Base-by-base conservation (phyloP, 2,797 vertebrate species). In the Clarias fuscus region DNA sequence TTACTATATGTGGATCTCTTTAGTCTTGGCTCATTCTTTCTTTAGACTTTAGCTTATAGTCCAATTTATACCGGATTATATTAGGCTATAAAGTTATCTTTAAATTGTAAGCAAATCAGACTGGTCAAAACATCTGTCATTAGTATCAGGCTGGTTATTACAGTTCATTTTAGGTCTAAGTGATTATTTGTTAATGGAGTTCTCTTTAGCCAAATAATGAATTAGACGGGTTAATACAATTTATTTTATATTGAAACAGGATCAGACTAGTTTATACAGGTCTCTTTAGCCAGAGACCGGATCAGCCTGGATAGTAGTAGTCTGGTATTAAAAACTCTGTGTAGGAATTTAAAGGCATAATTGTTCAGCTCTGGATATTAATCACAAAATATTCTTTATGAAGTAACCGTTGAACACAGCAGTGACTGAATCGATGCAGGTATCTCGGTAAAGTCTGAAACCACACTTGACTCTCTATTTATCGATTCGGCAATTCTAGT, bases 401-500 rank as follows among this genome's bases (percentile, higher is more conserved):
- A 33, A 33, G 33, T 33, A 33, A 33, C 33, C 33, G 33, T 33
- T 33, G 33, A 33, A 33, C 33, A 2, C 22, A 11, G 10, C 40
- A 65, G 40, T 27, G 59, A 24, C 59, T 64, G 59, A 80, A 80
- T 80, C 59, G 13, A 65, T 81, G 37, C 40, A 67, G 40, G 40
- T 43, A 53, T 81, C 24, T 79, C 59, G 15, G 33, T 79, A 79
- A 79, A 37, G 33, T 62, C 33, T 40, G 58, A 79, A 79, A 40
- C 33, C 22, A 40, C 43, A 22, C 24, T 67, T 2, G 13, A 37
- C 48, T 37, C 61, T n/a, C 18, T 20, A 61, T 43, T 81, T 13
- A 61, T 61, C 15, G 11, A 33, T 14, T 15, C 14, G 20, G 0
- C 30, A 59, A 22, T 7, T 59, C 5, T 22, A 61, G 27, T 78